Percentiles rank a stretch among this genome's conserved stretches.
Conservation (phyloP, 53 echinoderm and acorn worm species). For the Astropecten irregularis region DNA sequence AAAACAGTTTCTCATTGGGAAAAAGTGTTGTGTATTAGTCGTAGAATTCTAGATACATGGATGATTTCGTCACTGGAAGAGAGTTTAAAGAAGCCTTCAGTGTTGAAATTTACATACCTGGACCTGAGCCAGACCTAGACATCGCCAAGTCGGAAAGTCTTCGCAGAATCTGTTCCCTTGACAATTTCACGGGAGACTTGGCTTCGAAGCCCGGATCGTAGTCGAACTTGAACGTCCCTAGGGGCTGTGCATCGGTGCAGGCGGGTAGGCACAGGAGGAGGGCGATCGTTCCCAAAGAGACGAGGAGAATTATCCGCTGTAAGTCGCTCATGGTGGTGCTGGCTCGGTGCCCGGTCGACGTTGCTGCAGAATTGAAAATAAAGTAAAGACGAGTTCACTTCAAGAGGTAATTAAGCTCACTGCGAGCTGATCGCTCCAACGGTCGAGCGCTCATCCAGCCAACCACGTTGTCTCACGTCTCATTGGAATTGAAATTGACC, state of each 20-base stretch:
- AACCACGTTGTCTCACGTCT: too few relatives aligned
- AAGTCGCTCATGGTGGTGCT: slow-evolving; percentile 29
- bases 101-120: slow-evolving; percentile 36
- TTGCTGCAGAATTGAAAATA: background rate
- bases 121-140: slow-evolving; percentile 18
- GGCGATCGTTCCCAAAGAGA: slow-evolving; percentile 27
- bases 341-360: background rate
- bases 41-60: too few relatives aligned
- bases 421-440: too few relatives aligned
- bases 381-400: too few relatives aligned
- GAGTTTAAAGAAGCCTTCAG: too few relatives aligned
- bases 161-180: background rate
- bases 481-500: too few relatives aligned
- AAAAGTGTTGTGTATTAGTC: too few relatives aligned
- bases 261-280: slow-evolving; percentile 49
- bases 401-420: too few relatives aligned
- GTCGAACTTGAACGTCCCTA: slow-evolving; percentile 17
- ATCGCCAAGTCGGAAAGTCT: slow-evolving; percentile 16
- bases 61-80: too few relatives aligned
- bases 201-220: slow-evolving; percentile 10
- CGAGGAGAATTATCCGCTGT: slow-evolving; percentile 19
- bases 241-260: slow-evolving; percentile 37
- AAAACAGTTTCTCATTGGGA: too few relatives aligned
- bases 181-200: background rate
- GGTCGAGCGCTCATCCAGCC: too few relatives aligned